Base-by-base conservation (phyloP, 2,797 vertebrate species). In the Vultur gryphus region DNA sequence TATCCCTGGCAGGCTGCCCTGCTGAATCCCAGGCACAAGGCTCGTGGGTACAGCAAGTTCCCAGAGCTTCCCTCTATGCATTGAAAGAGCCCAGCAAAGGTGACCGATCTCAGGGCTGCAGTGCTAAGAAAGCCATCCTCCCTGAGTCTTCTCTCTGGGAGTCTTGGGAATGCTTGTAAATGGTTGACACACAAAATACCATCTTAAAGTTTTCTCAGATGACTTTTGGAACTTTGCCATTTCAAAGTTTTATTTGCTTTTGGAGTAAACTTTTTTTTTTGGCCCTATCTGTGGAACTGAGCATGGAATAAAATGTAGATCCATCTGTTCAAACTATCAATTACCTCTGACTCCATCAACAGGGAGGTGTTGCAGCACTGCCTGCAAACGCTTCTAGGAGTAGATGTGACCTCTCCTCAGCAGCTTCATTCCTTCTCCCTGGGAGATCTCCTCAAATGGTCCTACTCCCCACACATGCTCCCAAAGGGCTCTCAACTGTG, bases 1-100 rank as follows among this genome's bases (percentile, higher is more conserved):
- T 61, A 80, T 72, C 35, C 19, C 57, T 95, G 96, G 94, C 95
- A 92, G 75, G 58, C 37, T 84, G 90, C 91, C 82, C 75, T 67
- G 71, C 92, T 81, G 49, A 73, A 87, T 93, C 91, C 82, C 82
- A 81, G 79, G 49, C 84, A 83, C 49, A 46, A 71, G 64, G 43
- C 79, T 71, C 6, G 2, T 33, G 52, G 49, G 57, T 61, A 78
- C 59, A 84, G 49, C 29, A 71, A 85, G 46, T 75, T 92, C 57
- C 61, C 4, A 1, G 73, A 89, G 67, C 82, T 89, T 83, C 31
- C 37, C 6, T 13, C 39, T 57, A 26, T 88, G 35, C 62, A 46
- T 4, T 2, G 3, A 69, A 90, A 65, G 12, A 46, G 16, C 19
- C 39, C 44, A 81, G 64, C 43, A 67, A 83, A 93, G 52, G 37